A percentile compares a stretch with the other conserved stretches of the same genome.
Conservation (phyloP, 2,797 vertebrate species). For the Hippoglossus hippoglossus region DNA sequence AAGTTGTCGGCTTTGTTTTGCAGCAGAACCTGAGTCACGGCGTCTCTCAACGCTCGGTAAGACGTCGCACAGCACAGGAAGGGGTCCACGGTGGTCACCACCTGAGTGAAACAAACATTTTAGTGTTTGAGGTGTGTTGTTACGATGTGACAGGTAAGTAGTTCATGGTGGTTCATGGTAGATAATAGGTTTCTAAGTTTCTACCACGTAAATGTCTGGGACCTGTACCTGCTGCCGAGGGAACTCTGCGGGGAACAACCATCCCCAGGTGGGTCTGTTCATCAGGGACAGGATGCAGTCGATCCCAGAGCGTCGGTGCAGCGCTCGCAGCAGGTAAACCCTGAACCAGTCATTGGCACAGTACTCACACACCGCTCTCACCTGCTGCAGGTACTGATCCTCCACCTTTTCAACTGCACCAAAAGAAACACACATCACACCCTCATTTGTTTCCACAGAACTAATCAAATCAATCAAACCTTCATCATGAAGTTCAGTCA, state of each 20-base stretch:
- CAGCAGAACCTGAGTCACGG: conserved; percentile 59
- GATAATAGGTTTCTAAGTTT: too few species aligned
- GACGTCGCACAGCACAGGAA: conserved; percentile 77
- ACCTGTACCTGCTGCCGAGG: conserved; percentile 72
- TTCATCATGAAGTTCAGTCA: too few species aligned
- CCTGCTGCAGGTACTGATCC: conserved; percentile 64
- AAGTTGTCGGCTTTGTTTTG: conserved; percentile 41
- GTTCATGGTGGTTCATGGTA: too few species aligned
- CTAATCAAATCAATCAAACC: background rate
- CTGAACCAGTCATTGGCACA: conserved; percentile 75
- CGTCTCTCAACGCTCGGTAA: conserved; percentile 73
- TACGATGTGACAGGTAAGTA: too few species aligned
- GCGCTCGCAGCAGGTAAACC: conserved; percentile 80
- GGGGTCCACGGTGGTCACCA: conserved; percentile 56
- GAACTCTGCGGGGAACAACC: conserved; percentile 78
- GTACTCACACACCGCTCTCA: conserved; percentile 75
- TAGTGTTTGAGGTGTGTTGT: too few species aligned
- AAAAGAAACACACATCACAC: background rate
- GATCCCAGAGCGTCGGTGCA: conserved; percentile 62
- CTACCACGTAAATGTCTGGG: background rate
- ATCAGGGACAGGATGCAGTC: conserved; percentile 73
- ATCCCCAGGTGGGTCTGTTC: conserved; percentile 56
- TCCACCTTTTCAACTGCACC: conserved; percentile 11
- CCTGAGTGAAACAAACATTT: too few species aligned
- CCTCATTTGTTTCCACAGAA: background rate